Evolutionary conservation across 1,140 invertebrate species (phyloP).

Genomic region (Lepidotrigona ventralis): DNA sequence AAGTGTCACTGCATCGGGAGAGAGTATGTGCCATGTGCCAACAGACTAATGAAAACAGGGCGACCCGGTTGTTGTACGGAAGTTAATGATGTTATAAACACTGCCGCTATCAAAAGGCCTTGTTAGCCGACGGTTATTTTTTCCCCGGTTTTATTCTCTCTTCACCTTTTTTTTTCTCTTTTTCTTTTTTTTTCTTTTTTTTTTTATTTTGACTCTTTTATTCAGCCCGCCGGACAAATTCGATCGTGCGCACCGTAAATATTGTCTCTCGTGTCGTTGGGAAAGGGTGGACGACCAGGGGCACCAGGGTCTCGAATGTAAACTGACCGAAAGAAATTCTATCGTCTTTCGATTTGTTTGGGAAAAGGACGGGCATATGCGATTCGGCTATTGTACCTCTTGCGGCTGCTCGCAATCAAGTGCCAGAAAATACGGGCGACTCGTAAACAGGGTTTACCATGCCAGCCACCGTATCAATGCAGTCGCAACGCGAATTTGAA

Average conservation of each 20-base stretch:
- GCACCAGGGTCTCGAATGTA: not conserved
- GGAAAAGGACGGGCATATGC: constrained; percentile 1
- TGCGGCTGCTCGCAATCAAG: constrained; percentile 4
- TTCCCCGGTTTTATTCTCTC: not conserved
- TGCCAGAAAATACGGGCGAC: constrained; percentile 38
- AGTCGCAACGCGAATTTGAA: not conserved
- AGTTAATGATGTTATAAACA: constrained; percentile 66
- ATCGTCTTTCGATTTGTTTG: constrained; percentile 33
- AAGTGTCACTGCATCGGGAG: constrained; percentile 41
- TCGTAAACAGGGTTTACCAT: constrained; percentile 9
- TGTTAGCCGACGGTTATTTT: constrained; percentile 30
- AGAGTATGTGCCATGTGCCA: constrained; percentile 31
- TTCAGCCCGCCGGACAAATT: constrained; percentile 17
- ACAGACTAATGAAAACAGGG: constrained; percentile 56
- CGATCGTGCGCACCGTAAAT: constrained; percentile 22
- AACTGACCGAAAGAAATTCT: constrained; percentile 25
- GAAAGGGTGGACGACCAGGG: not conserved
- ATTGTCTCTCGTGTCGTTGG: constrained; percentile 15
- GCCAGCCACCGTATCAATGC: not conserved
- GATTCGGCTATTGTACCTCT: constrained; percentile 10
- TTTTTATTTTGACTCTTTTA: not conserved
- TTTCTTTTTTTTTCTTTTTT: not conserved
- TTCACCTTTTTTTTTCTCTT: too few relatives aligned
- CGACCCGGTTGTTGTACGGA: constrained; percentile 38
- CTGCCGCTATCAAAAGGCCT: constrained; percentile 25